Evolutionary conservation across 2,113 vertebrate species (phyloP).

Genomic region (Nothocercus nigrocapillus): DNA sequence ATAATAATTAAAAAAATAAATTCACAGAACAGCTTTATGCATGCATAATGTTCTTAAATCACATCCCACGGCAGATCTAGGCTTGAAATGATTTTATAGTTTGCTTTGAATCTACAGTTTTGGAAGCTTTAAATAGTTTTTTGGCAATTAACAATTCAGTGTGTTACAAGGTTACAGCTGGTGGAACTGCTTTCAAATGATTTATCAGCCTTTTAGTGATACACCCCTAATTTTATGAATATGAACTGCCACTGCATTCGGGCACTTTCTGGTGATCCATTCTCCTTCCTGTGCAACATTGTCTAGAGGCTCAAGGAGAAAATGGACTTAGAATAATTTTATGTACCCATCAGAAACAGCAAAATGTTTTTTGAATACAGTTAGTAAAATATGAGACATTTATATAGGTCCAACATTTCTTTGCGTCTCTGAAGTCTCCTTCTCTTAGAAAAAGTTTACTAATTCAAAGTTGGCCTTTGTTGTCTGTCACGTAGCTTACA

Average conservation of each 20-base stretch:
- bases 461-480: slow-evolving; percentile 2
- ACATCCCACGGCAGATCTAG: background rate
- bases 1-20: no score
- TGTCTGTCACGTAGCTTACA: background rate
- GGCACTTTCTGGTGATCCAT: background rate
- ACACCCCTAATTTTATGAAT: background rate
- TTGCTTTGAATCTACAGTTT: background rate
- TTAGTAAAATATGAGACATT: background rate
- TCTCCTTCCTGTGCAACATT: background rate
- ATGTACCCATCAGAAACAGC: background rate
- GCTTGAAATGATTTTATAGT: background rate
- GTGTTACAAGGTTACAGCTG: slow-evolving; percentile 24
- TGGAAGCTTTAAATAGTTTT: slow-evolving; percentile 11
- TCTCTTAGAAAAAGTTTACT: background rate
- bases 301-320: background rate
- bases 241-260: background rate
- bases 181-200: background rate
- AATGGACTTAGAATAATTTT: background rate
- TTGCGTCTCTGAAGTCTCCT: background rate
- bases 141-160: background rate
- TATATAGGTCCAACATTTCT: background rate
- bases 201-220: slow-evolving; percentile 14
- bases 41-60: background rate
- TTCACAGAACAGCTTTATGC: background rate
- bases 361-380: background rate